Conservation (phyloP, 2,113 vertebrate genomes). For the Terrapene triunguis region DNA sequence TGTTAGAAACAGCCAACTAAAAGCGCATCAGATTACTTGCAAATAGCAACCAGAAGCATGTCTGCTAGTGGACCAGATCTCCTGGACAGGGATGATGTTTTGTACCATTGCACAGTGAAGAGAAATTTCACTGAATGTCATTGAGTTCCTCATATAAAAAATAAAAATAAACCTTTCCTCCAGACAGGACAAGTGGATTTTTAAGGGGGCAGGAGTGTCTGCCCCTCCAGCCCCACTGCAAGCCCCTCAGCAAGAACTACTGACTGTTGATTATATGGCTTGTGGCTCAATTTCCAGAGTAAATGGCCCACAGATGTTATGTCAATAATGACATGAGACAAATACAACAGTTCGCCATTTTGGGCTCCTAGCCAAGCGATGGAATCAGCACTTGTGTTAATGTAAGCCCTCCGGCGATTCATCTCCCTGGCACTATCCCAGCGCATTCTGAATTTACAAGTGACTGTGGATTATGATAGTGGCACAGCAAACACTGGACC, state of each 20-base stretch:
- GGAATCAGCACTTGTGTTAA: slow-evolving; percentile 62
- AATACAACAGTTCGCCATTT: slow-evolving; percentile 49
- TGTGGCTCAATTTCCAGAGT: slow-evolving; percentile 69
- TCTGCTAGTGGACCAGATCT: neutral
- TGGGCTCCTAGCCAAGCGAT: slow-evolving; percentile 56
- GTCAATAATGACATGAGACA: slow-evolving; percentile 74
- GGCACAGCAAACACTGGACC: neutral
- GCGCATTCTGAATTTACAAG: neutral
- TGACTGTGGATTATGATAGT: neutral
- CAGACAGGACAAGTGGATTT: neutral
- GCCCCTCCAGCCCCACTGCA: neutral
- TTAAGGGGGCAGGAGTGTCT: rapidly evolving
- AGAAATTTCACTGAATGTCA: neutral
- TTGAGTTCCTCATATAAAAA: rapidly evolving
- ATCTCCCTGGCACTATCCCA: slow-evolving; percentile 54
- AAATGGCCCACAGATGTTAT: slow-evolving; percentile 70
- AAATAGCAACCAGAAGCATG: neutral
- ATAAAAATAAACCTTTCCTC: too few relatives aligned
- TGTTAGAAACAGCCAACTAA: neutral
- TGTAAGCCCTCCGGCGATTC: slow-evolving; percentile 62
- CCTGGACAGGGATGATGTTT: neutral
- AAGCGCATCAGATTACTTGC: neutral
- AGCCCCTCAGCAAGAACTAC: neutral
- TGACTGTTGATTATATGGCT: slow-evolving; percentile 14
- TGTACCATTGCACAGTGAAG: rapidly evolving